Base-by-base conservation (phyloP, 1,140 invertebrate species). In the Arctopsyche grandis region DNA sequence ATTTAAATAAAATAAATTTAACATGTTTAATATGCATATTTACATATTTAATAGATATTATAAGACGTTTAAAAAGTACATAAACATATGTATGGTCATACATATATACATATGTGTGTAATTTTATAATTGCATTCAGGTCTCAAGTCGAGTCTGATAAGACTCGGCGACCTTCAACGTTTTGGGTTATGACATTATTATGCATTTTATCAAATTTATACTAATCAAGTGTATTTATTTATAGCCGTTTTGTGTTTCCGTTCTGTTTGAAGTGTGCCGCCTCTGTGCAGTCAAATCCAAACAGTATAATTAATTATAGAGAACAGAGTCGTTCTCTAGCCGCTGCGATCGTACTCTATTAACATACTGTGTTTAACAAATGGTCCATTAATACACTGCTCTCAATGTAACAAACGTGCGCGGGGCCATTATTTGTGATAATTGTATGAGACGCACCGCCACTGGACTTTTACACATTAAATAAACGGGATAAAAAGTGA, bases 281-380 rank as follows among this genome's bases (percentile, higher is more conserved):
- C 21, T 1, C 10, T 24, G 21, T 66, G 14, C 19, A 14, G 22
- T 24, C 21, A 66, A 66, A 66, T 66, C 63, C 24, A 66, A 66
- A 66, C 63, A 66, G 5, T 26, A 22, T 26, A 66, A 29, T 66
- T 66, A 66, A 66, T 66, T 26, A 66, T 26, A 66, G 22, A 4
- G 7, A 66, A 66, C 63, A n/a, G 24, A 22, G 9, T 66, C 63
- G 14, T 66, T 66, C 29, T 60, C 24, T 66, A 66, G 63, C 21
- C 63, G 24, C 24, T 66, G 19, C 19, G 63, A 66, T 24, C 19
- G 10, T 29, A 38, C 21, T 26, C 24, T 21, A 66, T 66, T 66
- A 66, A 66, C 63, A 26, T 66, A 29, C 22, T 9, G 14, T 24
- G 63, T 26, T 66, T 24, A 26, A 26, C n/a, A 29, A 66, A 66